Evolutionary conservation across 2,888 invertebrate species (phyloP).

Genomic region (Ashinkailepas kermadecensis): DNA sequence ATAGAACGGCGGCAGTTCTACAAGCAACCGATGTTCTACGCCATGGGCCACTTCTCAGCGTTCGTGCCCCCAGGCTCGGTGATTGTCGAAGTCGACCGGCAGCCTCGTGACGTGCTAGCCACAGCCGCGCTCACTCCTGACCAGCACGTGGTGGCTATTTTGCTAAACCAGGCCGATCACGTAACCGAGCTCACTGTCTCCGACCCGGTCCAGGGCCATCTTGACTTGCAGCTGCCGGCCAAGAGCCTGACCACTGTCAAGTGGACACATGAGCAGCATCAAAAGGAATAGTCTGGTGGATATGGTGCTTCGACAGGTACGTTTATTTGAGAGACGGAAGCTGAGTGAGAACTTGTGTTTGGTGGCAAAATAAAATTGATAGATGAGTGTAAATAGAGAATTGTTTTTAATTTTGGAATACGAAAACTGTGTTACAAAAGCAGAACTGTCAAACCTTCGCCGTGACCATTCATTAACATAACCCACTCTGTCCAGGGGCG

Average conservation of each 20-base stretch:
- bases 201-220: not conserved
- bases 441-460: no score
- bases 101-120: not conserved
- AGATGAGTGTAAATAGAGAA: no score
- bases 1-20: no score
- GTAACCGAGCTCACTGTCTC: not conserved
- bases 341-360: no score
- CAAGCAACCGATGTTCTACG: constrained; percentile 53
- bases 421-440: no score
- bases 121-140: not conserved
- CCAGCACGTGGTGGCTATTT: not conserved
- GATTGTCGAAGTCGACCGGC: constrained; percentile 25
- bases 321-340: no score
- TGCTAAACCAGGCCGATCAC: not conserved
- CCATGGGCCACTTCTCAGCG: constrained; percentile 48
- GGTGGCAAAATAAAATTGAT: no score
- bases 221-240: not conserved
- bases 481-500: no score
- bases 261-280: not conserved
- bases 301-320: no score
- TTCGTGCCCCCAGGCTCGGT: constrained; percentile 37
- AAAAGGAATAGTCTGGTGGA: no score
- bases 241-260: not conserved
- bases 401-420: no score
- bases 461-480: no score